Base-by-base conservation (phyloP, 2,888 invertebrate species). In the Camptogramma bilineatum region DNA sequence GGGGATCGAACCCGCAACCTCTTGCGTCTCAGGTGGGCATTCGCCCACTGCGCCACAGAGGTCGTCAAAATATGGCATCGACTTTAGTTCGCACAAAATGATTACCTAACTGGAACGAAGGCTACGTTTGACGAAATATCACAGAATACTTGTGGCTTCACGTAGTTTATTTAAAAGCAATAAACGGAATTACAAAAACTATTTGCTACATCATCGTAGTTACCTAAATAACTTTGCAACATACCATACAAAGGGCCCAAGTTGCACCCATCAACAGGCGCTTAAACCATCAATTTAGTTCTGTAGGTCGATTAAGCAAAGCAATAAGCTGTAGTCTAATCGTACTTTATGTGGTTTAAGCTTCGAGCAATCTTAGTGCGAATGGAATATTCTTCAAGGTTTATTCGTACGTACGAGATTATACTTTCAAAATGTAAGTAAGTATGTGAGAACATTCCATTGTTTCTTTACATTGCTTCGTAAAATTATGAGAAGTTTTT, bases 331-430 rank as follows among this genome's bases (percentile, higher is more conserved):
- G 34, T 34, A 10, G 34, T 13, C 3, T 39, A 39, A 39, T 13
- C 13, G 13, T 39, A 13, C 34, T 1, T 28, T 28, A 34, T 13
- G 34, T 34, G 34, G 1, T 31, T 31, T 31, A 31, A 31, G 31
- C 34, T 39, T 39, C 13, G 34, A 39, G 34, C 0, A 13, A 52
- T 64, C 52, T 54, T 63, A 64, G 55, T 47, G 24, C 61, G 58
- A 47, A 52, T 47, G 46, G 46, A 47, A 47, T 8, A 19, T 18
- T 47, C 8, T 18, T 47, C 18, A 47, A 47, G 46, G 46, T 9
- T 18, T 47, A 19, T 46, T 17, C 7, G 28, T 39, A 39, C 13
- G 34, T 39, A 10, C 13, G 17, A 18, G 18, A 47, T 18, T 47
- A 19, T 18, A 18, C 18, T 47, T 18, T 47, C 18, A 47, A 18